phyloP scores from a whole-genome alignment of 2,797 vertebrate species.

The Melanogrammus aeglefinus region DNA sequence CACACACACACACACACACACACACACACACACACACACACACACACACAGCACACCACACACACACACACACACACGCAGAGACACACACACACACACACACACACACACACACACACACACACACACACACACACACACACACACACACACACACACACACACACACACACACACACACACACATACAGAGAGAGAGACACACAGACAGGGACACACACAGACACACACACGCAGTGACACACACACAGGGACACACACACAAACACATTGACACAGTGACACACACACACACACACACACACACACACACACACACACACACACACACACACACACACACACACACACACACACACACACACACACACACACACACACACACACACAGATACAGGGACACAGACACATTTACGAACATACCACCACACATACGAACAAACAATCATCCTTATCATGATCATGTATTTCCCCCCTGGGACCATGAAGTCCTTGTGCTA shows the following conservation, averaged over 20 bases:
- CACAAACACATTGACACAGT: too few relatives aligned
- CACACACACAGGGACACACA: background rate
- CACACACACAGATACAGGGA: background rate
- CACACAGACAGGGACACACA: too few relatives aligned
- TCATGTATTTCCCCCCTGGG: background rate
- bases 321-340: background rate
- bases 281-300: too few relatives aligned
- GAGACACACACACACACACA: background rate
- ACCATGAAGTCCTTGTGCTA: background rate
- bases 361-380: conserved; percentile 8
- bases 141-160: too few relatives aligned
- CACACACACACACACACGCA: background rate
- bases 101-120: background rate
- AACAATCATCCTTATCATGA: background rate
- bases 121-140: too few relatives aligned
- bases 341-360: background rate
- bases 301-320: conserved; percentile 17
- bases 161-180: conserved; percentile 11
- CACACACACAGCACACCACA: background rate
- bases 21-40: background rate
- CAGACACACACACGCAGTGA: too few relatives aligned
- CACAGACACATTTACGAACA: background rate
- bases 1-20: background rate
- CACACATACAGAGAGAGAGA: too few relatives aligned
- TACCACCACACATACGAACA: background rate